Percentiles rank a stretch among this genome's conserved stretches.
Evolutionary conservation across 1,140 invertebrate genomes (phyloP).

Genomic region (Yoshiicerus persimilis): DNA sequence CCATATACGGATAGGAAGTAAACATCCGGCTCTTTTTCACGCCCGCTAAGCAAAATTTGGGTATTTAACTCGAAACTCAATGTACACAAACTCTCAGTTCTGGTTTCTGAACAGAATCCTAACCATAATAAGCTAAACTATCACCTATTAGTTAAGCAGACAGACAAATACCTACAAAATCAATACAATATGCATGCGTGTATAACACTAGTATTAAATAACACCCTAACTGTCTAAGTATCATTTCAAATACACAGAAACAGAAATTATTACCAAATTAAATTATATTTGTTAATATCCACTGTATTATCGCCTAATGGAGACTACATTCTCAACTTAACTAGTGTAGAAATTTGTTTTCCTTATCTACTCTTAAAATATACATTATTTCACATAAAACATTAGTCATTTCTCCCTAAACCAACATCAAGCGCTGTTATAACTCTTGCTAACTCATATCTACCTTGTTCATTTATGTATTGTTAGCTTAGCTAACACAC

Average conservation of each 20-base stretch:
- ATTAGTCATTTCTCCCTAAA: neutral
- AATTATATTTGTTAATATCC: neutral
- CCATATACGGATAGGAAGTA: conserved; percentile 46
- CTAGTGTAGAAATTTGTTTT: conserved; percentile 5
- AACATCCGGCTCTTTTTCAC: conserved; percentile 48
- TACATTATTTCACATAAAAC: neutral
- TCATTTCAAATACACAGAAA: neutral
- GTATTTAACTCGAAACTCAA: conserved; percentile 7
- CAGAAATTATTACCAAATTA: neutral
- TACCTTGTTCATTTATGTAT: neutral
- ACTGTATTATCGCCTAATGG: neutral
- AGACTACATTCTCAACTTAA: neutral
- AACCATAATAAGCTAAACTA: neutral
- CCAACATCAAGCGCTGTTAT: neutral
- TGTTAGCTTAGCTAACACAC: neutral
- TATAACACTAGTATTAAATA: neutral
- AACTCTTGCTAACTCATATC: neutral
- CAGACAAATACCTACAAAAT: neutral
- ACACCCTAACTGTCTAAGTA: neutral
- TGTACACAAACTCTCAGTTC: neutral
- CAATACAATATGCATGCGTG: neutral
- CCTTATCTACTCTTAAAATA: conserved; percentile 15
- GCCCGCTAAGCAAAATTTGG: conserved; percentile 43
- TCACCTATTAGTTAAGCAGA: neutral
- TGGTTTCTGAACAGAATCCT: neutral